Evolutionary conservation across 92 coral and sea anemone species (phyloP).

Genomic region (Diadumene lineata): DNA sequence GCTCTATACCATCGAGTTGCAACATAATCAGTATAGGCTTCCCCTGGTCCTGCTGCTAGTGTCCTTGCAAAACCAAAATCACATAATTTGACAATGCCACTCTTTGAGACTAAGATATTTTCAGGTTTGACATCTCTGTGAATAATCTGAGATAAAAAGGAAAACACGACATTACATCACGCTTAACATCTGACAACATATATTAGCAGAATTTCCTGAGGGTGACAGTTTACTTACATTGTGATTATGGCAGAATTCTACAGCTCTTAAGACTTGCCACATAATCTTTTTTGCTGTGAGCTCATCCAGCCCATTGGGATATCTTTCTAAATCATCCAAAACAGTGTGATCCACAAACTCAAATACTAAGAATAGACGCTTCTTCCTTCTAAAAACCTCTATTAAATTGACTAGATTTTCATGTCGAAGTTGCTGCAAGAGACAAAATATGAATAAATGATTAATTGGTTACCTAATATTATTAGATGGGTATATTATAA

Average conservation of each 20-base stretch:
- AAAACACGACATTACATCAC: too few relatives aligned
- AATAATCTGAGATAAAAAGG: conserved; percentile 60
- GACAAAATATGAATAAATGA: background rate
- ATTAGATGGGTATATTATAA: too few relatives aligned
- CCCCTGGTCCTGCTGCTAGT: conserved; percentile 94
- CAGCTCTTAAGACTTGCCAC: conserved; percentile 96
- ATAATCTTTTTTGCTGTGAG: conserved; percentile 74
- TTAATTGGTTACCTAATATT: too few relatives aligned
- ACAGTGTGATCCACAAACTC: conserved; percentile 99
- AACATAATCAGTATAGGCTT: conserved; percentile 95
- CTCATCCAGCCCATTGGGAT: conserved; percentile 96
- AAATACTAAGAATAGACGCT: conserved; percentile 95
- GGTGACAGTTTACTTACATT: conserved; percentile 97
- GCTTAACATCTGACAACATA: too few relatives aligned
- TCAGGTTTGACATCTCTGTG: conserved; percentile 99
- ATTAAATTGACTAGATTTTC: conserved; percentile 94
- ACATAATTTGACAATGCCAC: conserved; percentile 97
- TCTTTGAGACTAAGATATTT: conserved; percentile 93
- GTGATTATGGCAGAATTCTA: conserved; percentile 93
- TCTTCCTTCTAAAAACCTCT: conserved; percentile 94
- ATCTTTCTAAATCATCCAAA: conserved; percentile 93
- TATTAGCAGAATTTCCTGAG: too few relatives aligned
- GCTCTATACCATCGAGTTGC: conserved; percentile 99
- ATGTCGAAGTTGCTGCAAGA: conserved; percentile 87
- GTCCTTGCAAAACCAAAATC: conserved; percentile 99